Conservation (phyloP, 2,888 invertebrate species). For the Tinea pellionella region DNA sequence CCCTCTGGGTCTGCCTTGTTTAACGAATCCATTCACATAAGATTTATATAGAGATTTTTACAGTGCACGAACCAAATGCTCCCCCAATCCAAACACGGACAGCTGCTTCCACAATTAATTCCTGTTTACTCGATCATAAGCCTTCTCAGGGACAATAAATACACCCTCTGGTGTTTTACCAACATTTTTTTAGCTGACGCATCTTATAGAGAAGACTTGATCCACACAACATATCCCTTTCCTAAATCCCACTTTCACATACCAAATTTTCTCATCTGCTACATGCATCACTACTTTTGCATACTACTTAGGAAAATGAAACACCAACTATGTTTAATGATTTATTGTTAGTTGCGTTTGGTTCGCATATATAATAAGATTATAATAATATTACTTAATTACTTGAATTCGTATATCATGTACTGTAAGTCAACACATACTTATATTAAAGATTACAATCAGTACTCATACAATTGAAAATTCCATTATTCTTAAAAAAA, state of each 20-base stretch:
- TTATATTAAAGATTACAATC: background rate
- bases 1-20: too few relatives aligned
- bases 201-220: slow-evolving; percentile 13
- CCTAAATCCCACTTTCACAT: slow-evolving; percentile 13
- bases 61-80: too few relatives aligned
- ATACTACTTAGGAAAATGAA: too few relatives aligned
- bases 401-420: slow-evolving; percentile 4
- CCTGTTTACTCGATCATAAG: too few relatives aligned
- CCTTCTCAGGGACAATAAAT: too few relatives aligned
- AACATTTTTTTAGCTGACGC: background rate
- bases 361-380: background rate
- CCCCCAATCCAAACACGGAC: too few relatives aligned
- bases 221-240: slow-evolving; percentile 13
- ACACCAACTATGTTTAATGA: background rate
- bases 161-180: too few relatives aligned
- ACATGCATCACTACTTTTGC: slow-evolving; percentile 8
- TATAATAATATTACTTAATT: background rate
- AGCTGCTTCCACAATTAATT: too few relatives aligned
- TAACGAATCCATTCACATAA: too few relatives aligned
- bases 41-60: too few relatives aligned
- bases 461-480: background rate
- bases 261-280: slow-evolving; percentile 11
- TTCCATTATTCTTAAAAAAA: background rate
- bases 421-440: background rate
- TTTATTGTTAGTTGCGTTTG: slow-evolving; percentile 8